These are phyloP conservation scores for Lepus europaeus DNA, from an alignment of 2,113 vertebrate species.

Conservation along the genomic window DNA sequence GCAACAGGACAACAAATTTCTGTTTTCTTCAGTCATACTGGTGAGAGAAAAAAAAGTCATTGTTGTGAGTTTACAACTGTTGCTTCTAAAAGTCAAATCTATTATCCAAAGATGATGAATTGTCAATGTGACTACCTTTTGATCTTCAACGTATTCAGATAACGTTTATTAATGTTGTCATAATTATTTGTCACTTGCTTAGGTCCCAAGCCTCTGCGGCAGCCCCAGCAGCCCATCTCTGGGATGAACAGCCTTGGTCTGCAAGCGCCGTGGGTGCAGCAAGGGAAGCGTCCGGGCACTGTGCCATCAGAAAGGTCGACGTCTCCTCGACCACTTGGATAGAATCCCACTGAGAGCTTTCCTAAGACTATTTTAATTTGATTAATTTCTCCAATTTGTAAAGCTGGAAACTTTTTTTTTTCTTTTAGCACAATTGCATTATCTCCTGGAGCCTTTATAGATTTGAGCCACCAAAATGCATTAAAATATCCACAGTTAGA, in stretches of 20 bases:
- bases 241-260: rapidly evolving
- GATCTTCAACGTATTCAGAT: background rate
- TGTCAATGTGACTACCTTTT: background rate
- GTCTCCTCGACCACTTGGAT: slow-evolving; percentile 36
- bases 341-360: slow-evolving; percentile 60
- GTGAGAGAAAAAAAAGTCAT: background rate
- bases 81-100: background rate
- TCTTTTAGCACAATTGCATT: slow-evolving; percentile 64
- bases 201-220: no score
- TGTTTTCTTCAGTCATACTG: background rate
- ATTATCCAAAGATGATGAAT: background rate
- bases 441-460: slow-evolving; percentile 70
- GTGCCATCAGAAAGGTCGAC: background rate
- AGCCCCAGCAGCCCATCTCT: rapidly evolving
- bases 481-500: slow-evolving; percentile 58
- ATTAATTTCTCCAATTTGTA: slow-evolving; percentile 77
- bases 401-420: slow-evolving; percentile 60
- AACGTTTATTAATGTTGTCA: no score
- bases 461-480: slow-evolving; percentile 37
- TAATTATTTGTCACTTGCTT: no score
- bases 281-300: background rate
- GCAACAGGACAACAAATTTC: background rate
- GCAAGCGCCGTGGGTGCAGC: rapidly evolving
- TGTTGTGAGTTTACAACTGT: background rate
- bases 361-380: slow-evolving; percentile 68